phyloP scores from a whole-genome alignment of 1,140 invertebrate genomes.

The Himalopsyche phryganea region DNA sequence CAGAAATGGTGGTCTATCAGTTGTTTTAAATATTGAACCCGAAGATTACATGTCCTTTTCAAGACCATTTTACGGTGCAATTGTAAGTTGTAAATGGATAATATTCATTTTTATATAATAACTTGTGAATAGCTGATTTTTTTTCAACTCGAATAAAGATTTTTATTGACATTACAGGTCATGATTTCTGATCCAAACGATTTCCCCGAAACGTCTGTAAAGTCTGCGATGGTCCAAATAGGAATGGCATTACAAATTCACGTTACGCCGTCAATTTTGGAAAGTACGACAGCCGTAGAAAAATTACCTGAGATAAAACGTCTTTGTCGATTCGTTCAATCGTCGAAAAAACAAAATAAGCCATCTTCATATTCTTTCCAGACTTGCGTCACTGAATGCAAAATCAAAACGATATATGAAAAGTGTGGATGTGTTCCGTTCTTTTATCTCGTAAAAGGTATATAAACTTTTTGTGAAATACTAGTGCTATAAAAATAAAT shows the following conservation, averaged over 20 bases:
- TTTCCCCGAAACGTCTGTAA: constrained; percentile 11
- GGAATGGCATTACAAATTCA: background rate
- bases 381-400: constrained; percentile 13
- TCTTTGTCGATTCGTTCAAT: constrained; percentile 1
- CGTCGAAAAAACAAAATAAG: background rate
- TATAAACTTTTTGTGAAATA: background rate
- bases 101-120: background rate
- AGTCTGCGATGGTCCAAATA: constrained; percentile 1
- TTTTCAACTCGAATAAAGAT: background rate
- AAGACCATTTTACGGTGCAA: constrained; percentile 19
- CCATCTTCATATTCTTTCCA: constrained; percentile 1
- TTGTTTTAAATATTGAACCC: constrained; percentile 19
- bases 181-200: constrained; percentile 9
- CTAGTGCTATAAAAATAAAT: too few relatives aligned
- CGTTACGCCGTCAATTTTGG: background rate
- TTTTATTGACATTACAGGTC: constrained; percentile 5
- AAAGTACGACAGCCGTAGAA: background rate
- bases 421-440: constrained; percentile 10
- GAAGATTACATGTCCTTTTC: constrained; percentile 22
- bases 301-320: constrained; percentile 1
- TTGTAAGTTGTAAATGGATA: constrained; percentile 24
- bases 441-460: constrained; percentile 14
- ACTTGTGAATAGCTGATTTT: background rate
- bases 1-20: constrained; percentile 15
- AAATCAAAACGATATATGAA: background rate